phyloP scores from a whole-genome alignment of 2,888 invertebrate species.

The Monochamus alternatus region DNA sequence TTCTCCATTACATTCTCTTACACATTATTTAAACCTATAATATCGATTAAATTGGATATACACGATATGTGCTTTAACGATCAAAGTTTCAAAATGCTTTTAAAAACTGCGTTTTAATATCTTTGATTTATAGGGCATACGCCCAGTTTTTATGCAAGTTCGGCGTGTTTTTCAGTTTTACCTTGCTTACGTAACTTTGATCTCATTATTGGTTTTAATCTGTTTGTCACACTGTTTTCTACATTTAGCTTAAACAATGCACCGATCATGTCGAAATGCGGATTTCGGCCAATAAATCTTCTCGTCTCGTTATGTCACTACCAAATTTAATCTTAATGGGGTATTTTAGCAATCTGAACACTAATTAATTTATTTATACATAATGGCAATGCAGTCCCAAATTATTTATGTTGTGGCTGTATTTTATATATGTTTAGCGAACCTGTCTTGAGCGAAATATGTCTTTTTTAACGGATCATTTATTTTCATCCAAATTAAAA shows the following conservation, averaged over 20 bases:
- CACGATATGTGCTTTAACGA: constrained; percentile 52
- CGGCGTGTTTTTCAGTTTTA: constrained; percentile 28
- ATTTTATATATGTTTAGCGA: constrained; percentile 7
- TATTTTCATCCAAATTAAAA: constrained; percentile 1
- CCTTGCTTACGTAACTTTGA: constrained; percentile 27
- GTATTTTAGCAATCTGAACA: constrained; percentile 20
- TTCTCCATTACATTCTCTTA: constrained; percentile 48
- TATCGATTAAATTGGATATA: constrained; percentile 45
- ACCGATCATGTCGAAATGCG: constrained; percentile 21
- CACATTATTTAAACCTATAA: constrained; percentile 45
- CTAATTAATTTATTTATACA: constrained; percentile 25
- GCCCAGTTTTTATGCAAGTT: constrained; percentile 40
- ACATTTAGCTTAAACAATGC: constrained; percentile 29
- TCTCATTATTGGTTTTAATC: constrained; percentile 29
- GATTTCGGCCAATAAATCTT: constrained; percentile 22
- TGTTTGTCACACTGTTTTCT: constrained; percentile 34
- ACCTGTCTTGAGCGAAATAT: constrained; percentile 14
- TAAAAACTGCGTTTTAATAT: constrained; percentile 56
- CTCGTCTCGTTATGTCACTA: constrained; percentile 14
- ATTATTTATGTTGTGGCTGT: constrained; percentile 10
- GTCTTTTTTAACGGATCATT: not conserved
- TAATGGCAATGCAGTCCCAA: constrained; percentile 20
- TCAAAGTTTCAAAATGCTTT: constrained; percentile 54
- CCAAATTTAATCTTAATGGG: constrained; percentile 32
- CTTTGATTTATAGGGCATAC: constrained; percentile 58